Conservation (phyloP, 2,888 invertebrate genomes). For the Noctua janthe region DNA sequence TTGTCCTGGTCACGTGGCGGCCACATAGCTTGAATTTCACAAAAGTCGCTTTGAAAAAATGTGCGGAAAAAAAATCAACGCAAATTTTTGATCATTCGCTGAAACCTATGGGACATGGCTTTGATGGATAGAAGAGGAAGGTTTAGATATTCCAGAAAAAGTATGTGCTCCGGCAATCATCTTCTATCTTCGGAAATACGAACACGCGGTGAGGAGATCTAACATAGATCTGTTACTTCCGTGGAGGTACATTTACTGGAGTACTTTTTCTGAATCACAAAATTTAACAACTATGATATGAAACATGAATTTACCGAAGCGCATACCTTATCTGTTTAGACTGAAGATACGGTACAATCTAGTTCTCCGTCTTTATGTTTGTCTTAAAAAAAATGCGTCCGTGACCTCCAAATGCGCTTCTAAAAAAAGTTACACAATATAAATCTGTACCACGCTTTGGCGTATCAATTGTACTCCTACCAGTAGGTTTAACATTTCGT, state of each 20-base stretch:
- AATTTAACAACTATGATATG: too few species aligned
- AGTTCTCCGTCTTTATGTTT: not conserved
- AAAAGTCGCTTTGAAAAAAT: not conserved
- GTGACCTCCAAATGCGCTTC: not conserved
- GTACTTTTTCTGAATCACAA: not conserved
- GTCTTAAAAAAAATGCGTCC: not conserved
- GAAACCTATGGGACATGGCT: not conserved
- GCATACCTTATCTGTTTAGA: not conserved
- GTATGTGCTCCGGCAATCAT: too few species aligned
- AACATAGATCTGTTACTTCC: not conserved
- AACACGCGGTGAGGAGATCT: not conserved
- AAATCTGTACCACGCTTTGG: not conserved
- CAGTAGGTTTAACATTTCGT: not conserved
- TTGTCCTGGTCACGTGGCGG: too few species aligned
- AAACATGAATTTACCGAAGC: not conserved
- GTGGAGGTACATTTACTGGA: not conserved
- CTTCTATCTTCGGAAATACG: not conserved
- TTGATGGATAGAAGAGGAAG: not conserved
- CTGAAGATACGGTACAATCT: not conserved
- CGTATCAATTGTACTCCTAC: not conserved
- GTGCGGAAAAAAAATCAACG: not conserved
- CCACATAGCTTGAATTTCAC: slow-evolving; percentile 1
- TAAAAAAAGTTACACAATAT: not conserved
- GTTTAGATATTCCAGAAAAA: not conserved
- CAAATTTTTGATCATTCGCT: not conserved